Conservation (phyloP, 2,113 vertebrate genomes). For the Psittacula cyanocephala region DNA sequence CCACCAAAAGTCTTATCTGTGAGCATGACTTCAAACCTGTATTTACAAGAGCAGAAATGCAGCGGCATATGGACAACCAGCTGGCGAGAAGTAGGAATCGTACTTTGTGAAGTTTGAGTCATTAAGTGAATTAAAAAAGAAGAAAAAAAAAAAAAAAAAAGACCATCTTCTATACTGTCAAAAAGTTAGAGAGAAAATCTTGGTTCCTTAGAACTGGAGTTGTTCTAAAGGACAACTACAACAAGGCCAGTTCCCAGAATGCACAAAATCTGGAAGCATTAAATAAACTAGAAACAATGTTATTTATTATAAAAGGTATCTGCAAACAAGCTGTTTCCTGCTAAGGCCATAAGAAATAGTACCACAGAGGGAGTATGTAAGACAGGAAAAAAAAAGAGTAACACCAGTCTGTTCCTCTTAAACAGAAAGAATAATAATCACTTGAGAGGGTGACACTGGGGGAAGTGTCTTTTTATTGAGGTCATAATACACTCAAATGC, state of each 20-base stretch:
- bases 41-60: constrained; percentile 38
- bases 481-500: background rate
- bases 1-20: constrained; percentile 35
- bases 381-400: background rate
- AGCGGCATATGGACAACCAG: constrained; percentile 35
- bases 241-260: background rate
- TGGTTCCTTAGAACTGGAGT: background rate
- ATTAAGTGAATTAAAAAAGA: background rate
- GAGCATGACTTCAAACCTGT: constrained; percentile 42
- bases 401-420: background rate
- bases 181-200: background rate
- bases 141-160: background rate
- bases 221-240: background rate
- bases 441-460: background rate
- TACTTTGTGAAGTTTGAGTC: constrained; percentile 43
- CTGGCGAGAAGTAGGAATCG: constrained; percentile 40
- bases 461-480: constrained; percentile 21
- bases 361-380: constrained; percentile 2
- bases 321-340: constrained; percentile 23
- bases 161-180: background rate
- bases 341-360: constrained; percentile 11
- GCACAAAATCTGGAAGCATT: background rate
- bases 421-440: background rate
- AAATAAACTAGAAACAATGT: background rate
- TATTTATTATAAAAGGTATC: background rate